A percentile compares a stretch with the other conserved stretches of the same genome.
phyloP scores from a whole-genome alignment of 2,797 vertebrate species.

The Clarias pachynema region DNA sequence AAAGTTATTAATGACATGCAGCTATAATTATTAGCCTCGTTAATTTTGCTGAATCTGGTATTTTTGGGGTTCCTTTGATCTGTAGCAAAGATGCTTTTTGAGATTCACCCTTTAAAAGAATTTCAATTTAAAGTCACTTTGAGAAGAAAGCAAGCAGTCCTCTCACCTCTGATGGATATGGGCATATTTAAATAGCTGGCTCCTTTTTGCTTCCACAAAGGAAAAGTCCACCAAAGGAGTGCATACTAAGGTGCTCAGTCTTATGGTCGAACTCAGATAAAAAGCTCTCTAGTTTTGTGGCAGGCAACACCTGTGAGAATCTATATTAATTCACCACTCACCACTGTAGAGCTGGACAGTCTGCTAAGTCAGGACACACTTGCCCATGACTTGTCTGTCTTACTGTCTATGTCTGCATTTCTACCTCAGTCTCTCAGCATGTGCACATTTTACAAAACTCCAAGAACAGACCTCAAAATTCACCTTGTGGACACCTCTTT shows the following conservation, averaged over 20 bases:
- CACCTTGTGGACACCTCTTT: not conserved
- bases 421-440: not conserved
- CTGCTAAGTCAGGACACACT: not conserved
- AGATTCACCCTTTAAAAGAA: not conserved
- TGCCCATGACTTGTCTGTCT: not conserved
- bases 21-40: not conserved
- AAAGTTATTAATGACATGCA: not conserved
- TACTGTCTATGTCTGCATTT: not conserved
- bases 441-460: not conserved
- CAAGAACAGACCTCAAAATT: not conserved
- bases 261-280: not conserved
- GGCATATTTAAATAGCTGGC: not conserved
- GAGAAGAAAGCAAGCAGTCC: not conserved
- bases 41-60: not conserved
- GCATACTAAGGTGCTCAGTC: not conserved
- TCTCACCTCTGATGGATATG: not conserved
- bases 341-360: not conserved
- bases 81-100: not conserved
- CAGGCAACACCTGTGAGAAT: not conserved
- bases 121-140: not conserved
- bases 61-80: not conserved
- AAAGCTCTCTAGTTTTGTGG: not conserved
- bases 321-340: not conserved
- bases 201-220: not conserved
- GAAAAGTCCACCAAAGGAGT: not conserved